phyloP scores from a whole-genome alignment of 2,888 invertebrate genomes.

The Tholera decimalis region DNA sequence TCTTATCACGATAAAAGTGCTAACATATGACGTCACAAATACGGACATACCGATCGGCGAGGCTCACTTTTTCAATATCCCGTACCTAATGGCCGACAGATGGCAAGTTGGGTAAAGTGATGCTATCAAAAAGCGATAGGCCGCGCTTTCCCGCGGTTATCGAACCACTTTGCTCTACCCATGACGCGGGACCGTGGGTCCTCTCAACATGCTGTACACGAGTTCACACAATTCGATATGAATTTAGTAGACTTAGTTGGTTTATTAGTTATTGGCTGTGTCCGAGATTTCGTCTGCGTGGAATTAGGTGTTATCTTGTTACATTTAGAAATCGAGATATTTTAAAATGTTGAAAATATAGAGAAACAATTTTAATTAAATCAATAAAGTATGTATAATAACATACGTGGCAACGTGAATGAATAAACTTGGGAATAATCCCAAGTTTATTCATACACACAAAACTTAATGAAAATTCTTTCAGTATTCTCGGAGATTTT shows the following conservation, averaged over 20 bases:
- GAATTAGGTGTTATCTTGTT: no score
- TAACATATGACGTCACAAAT: constrained; percentile 66
- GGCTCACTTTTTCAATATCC: constrained; percentile 91
- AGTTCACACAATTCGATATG: constrained; percentile 74
- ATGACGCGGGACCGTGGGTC: constrained; percentile 88
- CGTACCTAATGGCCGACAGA: constrained; percentile 90
- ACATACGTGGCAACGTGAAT: no score
- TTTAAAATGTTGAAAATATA: no score
- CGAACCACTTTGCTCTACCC: constrained; percentile 88
- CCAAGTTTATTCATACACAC: no score
- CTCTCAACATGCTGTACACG: constrained; percentile 80
- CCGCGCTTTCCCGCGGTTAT: constrained; percentile 88
- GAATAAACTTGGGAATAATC: no score
- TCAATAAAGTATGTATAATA: no score
- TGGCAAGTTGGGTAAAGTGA: constrained; percentile 91
- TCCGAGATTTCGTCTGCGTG: no score
- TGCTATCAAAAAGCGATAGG: constrained; percentile 91
- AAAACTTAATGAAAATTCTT: no score
- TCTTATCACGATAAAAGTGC: constrained; percentile 59
- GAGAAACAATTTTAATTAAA: no score
- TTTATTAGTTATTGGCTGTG: constrained; percentile 38
- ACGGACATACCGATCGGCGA: constrained; percentile 71
- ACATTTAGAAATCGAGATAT: no score
- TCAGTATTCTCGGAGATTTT: no score
- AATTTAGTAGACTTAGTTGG: constrained; percentile 49